Conservation (phyloP, 2,113 vertebrate species). For the Chunga burmeisteri region DNA sequence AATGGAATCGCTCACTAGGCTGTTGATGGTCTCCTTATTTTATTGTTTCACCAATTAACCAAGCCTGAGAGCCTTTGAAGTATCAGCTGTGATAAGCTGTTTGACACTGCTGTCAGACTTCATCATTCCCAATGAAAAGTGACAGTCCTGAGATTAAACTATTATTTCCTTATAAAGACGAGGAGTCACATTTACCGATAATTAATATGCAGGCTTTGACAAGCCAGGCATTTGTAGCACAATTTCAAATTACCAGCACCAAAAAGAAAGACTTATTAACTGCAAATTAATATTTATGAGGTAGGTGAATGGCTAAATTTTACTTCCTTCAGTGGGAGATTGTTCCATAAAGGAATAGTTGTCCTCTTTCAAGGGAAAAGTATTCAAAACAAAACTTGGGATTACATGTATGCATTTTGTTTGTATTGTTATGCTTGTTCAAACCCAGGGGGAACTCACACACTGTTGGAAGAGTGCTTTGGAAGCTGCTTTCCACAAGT, state of each 20-base stretch:
- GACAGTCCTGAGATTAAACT: conserved; percentile 70
- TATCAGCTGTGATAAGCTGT: conserved; percentile 47
- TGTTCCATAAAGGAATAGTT: not conserved
- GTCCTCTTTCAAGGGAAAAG: not conserved
- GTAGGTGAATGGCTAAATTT: conserved; percentile 18
- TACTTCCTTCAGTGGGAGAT: not conserved
- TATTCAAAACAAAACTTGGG: not conserved
- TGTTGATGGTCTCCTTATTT: conserved; percentile 15
- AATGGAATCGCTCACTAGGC: not conserved
- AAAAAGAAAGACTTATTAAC: conserved; percentile 55
- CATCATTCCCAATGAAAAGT: conserved; percentile 56
- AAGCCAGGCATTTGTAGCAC: conserved; percentile 58
- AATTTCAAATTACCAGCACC: conserved; percentile 56
- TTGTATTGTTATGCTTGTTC: not conserved
- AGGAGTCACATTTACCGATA: conserved; percentile 59
- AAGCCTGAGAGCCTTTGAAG: conserved; percentile 29
- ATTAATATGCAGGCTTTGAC: conserved; percentile 66
- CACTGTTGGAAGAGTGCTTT: not conserved
- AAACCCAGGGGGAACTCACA: not conserved
- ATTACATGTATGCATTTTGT: not conserved
- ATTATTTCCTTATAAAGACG: conserved; percentile 65
- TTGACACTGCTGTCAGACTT: conserved; percentile 59
- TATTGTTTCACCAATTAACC: conserved; percentile 60
- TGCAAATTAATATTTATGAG: conserved; percentile 74
- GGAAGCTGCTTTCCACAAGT: not conserved